Percentiles rank a stretch among this genome's conserved stretches.
Conservation (phyloP, 2,888 invertebrate genomes). For the Pheosia tremula region DNA sequence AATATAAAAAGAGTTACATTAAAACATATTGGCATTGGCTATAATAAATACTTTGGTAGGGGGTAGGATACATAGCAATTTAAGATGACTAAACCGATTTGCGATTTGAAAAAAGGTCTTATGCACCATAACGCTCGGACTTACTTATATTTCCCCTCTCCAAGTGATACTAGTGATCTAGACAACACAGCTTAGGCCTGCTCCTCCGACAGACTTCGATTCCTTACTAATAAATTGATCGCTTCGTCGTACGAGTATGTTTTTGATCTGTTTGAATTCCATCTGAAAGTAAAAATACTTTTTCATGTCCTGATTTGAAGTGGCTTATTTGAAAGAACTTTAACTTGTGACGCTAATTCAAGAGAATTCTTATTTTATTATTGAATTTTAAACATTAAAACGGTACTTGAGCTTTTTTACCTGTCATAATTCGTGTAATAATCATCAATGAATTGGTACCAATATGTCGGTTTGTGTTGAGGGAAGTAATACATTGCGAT, state of each 20-base stretch:
- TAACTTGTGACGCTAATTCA: too few relatives aligned
- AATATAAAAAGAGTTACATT: too few relatives aligned
- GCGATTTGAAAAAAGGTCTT: too few relatives aligned
- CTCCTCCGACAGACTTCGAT: conserved; percentile 67
- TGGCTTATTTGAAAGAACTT: neutral
- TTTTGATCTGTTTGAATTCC: conserved; percentile 38
- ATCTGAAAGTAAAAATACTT: conserved; percentile 34
- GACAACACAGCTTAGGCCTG: conserved; percentile 77
- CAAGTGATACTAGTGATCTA: conserved; percentile 68
- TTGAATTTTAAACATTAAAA: too few relatives aligned
- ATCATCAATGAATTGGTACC: conserved; percentile 48
- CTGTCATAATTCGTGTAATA: conserved; percentile 54
- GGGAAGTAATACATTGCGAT: conserved; percentile 45
- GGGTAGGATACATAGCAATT: too few relatives aligned
- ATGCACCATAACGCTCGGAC: conserved; percentile 7
- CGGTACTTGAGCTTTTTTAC: neutral
- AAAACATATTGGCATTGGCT: too few relatives aligned
- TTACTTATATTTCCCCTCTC: conserved; percentile 69
- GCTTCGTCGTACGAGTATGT: conserved; percentile 60
- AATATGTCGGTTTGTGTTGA: conserved; percentile 31
- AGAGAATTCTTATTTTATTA: too few relatives aligned
- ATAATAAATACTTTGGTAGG: too few relatives aligned
- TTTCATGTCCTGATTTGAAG: neutral
- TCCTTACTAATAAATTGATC: conserved; percentile 63
- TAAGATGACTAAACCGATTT: too few relatives aligned